phyloP scores from a whole-genome alignment of 2,113 vertebrate species.

The Dicentrarchus labrax region DNA sequence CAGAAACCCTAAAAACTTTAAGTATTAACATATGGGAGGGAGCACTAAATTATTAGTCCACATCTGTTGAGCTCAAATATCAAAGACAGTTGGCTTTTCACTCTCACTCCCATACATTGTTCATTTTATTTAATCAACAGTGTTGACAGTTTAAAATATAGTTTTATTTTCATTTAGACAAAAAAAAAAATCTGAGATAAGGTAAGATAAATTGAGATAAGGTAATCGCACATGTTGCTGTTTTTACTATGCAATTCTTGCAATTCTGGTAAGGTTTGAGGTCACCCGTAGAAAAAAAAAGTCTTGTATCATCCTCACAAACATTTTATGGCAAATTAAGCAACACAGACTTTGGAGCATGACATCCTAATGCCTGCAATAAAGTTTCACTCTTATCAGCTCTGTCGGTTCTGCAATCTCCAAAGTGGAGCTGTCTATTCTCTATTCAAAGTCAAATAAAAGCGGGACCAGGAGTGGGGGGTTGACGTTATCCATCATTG shows the following conservation, averaged over 20 bases:
- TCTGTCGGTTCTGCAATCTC: not conserved
- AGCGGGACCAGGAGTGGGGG: not conserved
- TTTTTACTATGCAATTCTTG: not conserved
- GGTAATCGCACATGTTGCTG: not conserved
- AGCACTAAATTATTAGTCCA: constrained; percentile 19
- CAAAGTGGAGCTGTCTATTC: not conserved
- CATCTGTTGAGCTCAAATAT: constrained; percentile 45
- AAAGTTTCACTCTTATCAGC: not conserved
- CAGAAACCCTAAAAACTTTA: constrained; percentile 31
- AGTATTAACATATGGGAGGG: constrained; percentile 51
- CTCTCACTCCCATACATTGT: not conserved
- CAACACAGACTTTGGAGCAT: not conserved
- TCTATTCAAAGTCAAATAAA: not conserved
- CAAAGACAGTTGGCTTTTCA: constrained; percentile 21
- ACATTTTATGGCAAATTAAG: not conserved
- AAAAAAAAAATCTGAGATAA: constrained; percentile 1
- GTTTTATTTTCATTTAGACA: not conserved
- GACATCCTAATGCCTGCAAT: not conserved
- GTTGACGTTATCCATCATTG: no score
- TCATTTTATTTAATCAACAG: constrained; percentile 11
- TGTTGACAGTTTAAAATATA: constrained; percentile 25
- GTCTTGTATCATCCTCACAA: not conserved
- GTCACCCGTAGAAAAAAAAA: not conserved
- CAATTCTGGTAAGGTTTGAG: not conserved
- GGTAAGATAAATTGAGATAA: no score